Base-by-base conservation (phyloP, 2,797 vertebrate genomes). In the Sciurus vulgaris region DNA sequence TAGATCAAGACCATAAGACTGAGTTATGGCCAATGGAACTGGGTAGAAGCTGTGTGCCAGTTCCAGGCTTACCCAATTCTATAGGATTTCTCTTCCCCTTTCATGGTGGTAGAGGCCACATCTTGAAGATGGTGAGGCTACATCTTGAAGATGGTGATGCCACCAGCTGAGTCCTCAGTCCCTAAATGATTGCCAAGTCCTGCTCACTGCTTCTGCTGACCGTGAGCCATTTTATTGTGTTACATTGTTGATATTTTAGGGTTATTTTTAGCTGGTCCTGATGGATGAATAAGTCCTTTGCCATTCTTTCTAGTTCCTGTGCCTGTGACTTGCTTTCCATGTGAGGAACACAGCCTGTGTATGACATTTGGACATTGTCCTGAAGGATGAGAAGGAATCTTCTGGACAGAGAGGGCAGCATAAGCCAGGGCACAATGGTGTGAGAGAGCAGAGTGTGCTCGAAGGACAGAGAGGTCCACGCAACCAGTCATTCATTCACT, bases 311-410 rank as follows among this genome's bases (percentile, higher is more conserved):
- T 87, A n/a, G 18, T 54, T 87, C 63, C 41, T 74, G 93, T 67
- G 67, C 44, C 47, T 44, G 38, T 41, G 86, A 77, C 18, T 78
- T 95, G 38, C 85, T 92, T 96, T 87, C 73, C 49, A 56, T 67
- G 33, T 84, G 74, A 96, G 73, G 63, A 54, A n/a, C 14, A 65
- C 17, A 63, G n/a, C 12, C 63, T 63, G 47, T 26, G 8, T 41
- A 15, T 67, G 30, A 18, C 11, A 33, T 73, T 30, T 92, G 17
- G 72, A 41, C 30, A n/a, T n/a, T 20, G 69, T 76, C 51, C 15
- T 59, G 41, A 86, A 76, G 51, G 51, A 91, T 5, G 33, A 85
- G 47, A 0, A 76, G 51, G 38, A 77, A 7, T 51, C n/a, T 41
- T 6, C 24, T 61, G 38, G 61, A 67, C 7, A 28, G 78, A 94